These are phyloP conservation scores for Brachyptera risi DNA, from an alignment of 2,888 invertebrate species.

Conservation along the genomic window DNA sequence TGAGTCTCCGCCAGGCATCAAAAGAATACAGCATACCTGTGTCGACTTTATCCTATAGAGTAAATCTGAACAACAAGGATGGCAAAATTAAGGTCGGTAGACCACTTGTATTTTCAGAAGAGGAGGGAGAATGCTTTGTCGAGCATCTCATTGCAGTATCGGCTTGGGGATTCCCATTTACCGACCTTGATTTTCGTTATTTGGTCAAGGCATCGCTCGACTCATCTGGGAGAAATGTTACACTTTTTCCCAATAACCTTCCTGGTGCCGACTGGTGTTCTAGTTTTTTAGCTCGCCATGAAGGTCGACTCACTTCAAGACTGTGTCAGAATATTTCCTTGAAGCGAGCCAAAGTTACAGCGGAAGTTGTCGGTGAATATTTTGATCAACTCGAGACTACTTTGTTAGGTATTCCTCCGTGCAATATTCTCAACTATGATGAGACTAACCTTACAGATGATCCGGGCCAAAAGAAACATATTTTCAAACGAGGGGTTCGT, in stretches of 20 bases:
- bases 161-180: slow-evolving; percentile 5
- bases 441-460: slow-evolving; percentile 42
- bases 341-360: neutral
- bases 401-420: neutral
- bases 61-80: neutral
- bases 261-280: neutral
- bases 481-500: slow-evolving; percentile 38
- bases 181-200: neutral
- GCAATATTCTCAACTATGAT: slow-evolving; percentile 40
- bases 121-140: neutral
- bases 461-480: slow-evolving; percentile 38
- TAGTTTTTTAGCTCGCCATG: neutral
- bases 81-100: neutral
- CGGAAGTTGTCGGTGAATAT: slow-evolving; percentile 3
- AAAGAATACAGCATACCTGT: neutral
- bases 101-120: neutral
- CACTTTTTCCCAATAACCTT: neutral
- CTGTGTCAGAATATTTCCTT: slow-evolving; percentile 7
- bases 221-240: neutral
- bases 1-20: neutral
- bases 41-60: neutral
- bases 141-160: neutral
- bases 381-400: slow-evolving; percentile 1
- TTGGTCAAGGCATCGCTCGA: neutral
- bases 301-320: too few species aligned